phyloP scores from a whole-genome alignment of 2,888 invertebrate genomes.

The Melangyna quadrimaculata region DNA sequence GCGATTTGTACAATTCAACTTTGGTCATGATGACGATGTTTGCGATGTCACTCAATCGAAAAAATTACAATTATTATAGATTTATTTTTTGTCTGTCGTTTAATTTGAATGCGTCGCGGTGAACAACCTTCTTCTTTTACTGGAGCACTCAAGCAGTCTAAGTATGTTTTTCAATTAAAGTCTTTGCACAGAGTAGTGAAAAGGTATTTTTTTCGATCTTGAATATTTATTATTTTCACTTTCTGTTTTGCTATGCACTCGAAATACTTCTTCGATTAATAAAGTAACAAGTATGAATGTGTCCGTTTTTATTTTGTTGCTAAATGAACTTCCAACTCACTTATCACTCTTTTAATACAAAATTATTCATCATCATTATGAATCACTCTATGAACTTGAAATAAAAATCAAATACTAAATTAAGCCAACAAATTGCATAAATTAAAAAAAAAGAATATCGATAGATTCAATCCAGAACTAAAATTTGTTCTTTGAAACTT shows the following conservation, averaged over 20 bases:
- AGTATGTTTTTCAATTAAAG: conserved; percentile 15
- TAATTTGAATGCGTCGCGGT: conserved; percentile 34
- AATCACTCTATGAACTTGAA: neutral
- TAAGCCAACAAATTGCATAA: neutral
- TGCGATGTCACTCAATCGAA: conserved; percentile 45
- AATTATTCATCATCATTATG: neutral
- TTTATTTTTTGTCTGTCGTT: neutral
- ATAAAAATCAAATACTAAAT: neutral
- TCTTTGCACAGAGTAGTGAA: neutral
- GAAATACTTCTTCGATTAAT: conserved; percentile 1
- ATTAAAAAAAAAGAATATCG: neutral
- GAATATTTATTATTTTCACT: conserved; percentile 33
- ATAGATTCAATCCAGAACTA: neutral
- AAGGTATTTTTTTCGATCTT: conserved; percentile 14
- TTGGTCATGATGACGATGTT: conserved; percentile 78
- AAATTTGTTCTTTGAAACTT: neutral
- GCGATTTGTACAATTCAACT: conserved; percentile 81
- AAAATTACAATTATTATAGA: neutral
- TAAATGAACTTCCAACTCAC: conserved; percentile 26
- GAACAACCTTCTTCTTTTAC: conserved; percentile 45
- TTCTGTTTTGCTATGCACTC: conserved; percentile 28
- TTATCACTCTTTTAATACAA: conserved; percentile 9
- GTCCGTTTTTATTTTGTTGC: conserved; percentile 7
- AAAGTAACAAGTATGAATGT: neutral
- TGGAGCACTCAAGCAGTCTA: neutral